Evolutionary conservation across 2,888 invertebrate genomes (phyloP), one percentile per base, ranked within the genome.

Genomic region (Boloria selene): DNA sequence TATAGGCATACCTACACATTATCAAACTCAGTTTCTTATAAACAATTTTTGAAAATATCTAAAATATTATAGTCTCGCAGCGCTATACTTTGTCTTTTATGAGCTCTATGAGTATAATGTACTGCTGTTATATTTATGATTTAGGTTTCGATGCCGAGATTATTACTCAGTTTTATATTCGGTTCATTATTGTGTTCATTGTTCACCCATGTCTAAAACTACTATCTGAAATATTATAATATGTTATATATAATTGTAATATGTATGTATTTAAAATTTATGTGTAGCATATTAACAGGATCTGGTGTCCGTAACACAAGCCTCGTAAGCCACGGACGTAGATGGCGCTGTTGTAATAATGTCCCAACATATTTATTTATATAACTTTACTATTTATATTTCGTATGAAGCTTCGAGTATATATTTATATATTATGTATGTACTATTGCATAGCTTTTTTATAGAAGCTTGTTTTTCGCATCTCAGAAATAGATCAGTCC

Each of bases 401-500:
- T 22, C 22, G n/a, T 44, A 56, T 10, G 44, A 13, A 44, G 7
- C 22, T 47, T 2, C 22, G 22, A 22, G 22, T 22, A 3, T 22
- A 31, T 10, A 31, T 16, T 49, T 47, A 22, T 22, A 22, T 22
- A 22, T 47, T 16, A 76, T 79, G 75, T 79, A 79, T 83, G 80
- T 81, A 73, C 78, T 78, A 82, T 79, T 74, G 77, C 73, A 73
- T 82, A 84, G 82, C 84, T 84, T 84, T 87, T 88, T 85, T 81
- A 84, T 81, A 83, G 81, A 81, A 82, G 80, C 84, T 87, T 90
- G 90, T 91, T 91, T 90, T 91, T 90, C 86, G 84, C 85, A 81
- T 87, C 82, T 86, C 89, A 83, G 78, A 92, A 92, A 92, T 92
- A 92, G 91, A 88, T 82, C 83, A 82, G 85, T 87, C 87, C 85